Evolutionary conservation across 2,888 invertebrate genomes (phyloP).

Genomic region (Acanthosepion esculentum): DNA sequence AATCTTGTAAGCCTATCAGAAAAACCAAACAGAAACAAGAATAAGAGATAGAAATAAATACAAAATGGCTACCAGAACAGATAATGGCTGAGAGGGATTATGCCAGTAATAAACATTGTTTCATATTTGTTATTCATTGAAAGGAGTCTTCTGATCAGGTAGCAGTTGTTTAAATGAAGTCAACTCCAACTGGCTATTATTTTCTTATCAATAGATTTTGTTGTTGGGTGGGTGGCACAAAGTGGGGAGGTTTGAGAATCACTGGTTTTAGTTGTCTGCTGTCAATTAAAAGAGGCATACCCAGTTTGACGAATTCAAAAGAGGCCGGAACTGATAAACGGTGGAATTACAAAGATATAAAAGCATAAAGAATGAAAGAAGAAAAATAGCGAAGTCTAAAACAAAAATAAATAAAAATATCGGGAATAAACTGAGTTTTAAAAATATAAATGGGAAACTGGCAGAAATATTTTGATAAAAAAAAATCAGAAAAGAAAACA

Average conservation of each 20-base stretch:
- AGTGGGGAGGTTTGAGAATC: background rate
- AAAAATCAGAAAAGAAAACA: background rate
- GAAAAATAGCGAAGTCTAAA: background rate
- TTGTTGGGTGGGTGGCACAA: background rate
- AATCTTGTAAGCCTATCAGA: background rate
- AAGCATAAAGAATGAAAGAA: background rate
- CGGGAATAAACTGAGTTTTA: background rate
- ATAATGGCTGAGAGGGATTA: background rate
- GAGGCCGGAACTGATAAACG: background rate
- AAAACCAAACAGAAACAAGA: too few relatives aligned
- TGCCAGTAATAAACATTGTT: background rate
- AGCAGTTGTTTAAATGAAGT: background rate
- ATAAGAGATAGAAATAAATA: background rate
- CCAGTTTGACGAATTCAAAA: background rate
- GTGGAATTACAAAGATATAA: background rate
- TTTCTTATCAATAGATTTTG: background rate
- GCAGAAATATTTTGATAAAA: background rate
- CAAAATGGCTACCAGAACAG: background rate
- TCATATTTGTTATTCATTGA: background rate
- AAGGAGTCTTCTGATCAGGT: background rate
- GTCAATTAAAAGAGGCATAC: background rate
- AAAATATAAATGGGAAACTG: background rate
- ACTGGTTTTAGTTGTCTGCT: background rate
- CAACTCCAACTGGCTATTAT: constrained; percentile 4
- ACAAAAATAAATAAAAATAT: background rate